These are phyloP conservation scores for Polypterus bichir DNA, from an alignment of 2,113 vertebrate species.

Conservation along the genomic window DNA sequence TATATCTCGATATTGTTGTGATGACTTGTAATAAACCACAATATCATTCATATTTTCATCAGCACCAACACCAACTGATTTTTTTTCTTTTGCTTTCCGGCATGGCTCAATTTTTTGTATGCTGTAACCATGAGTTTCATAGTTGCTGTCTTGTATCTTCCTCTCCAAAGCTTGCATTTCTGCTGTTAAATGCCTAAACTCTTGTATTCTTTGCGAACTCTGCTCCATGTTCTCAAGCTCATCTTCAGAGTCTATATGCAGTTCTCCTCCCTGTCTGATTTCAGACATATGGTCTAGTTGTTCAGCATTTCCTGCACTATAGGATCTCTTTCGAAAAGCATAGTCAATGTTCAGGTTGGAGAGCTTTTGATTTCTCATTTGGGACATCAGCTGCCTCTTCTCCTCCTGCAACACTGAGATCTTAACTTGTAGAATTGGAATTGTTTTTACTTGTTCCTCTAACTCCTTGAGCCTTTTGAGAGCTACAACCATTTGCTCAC, in stretches of 20 bases:
- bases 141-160: constrained; percentile 62
- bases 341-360: constrained; percentile 31
- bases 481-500: constrained; percentile 91
- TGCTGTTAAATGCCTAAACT: constrained; percentile 80
- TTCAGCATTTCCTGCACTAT: constrained; percentile 78
- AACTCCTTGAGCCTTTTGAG: constrained; percentile 83
- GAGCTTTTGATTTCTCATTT: constrained; percentile 65
- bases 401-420: constrained; percentile 93
- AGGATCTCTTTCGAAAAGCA: constrained; percentile 75
- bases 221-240: constrained; percentile 65
- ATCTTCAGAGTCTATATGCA: constrained; percentile 70
- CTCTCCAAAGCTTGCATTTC: constrained; percentile 83
- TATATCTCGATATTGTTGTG: constrained; percentile 42
- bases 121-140: constrained; percentile 22
- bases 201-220: constrained; percentile 64
- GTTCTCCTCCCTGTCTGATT: constrained; percentile 53
- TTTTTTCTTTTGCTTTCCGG: constrained; percentile 30
- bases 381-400: constrained; percentile 73
- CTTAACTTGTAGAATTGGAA: constrained; percentile 90
- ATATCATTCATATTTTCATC: constrained; percentile 69
- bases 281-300: constrained; percentile 64
- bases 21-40: constrained; percentile 36
- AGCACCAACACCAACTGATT: constrained; percentile 64
- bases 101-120: constrained; percentile 26
- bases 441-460: constrained; percentile 83